Percentiles rank a stretch among this genome's conserved stretches.
Evolutionary conservation across 2,113 vertebrate species (phyloP).

Genomic region (Calonectris borealis): DNA sequence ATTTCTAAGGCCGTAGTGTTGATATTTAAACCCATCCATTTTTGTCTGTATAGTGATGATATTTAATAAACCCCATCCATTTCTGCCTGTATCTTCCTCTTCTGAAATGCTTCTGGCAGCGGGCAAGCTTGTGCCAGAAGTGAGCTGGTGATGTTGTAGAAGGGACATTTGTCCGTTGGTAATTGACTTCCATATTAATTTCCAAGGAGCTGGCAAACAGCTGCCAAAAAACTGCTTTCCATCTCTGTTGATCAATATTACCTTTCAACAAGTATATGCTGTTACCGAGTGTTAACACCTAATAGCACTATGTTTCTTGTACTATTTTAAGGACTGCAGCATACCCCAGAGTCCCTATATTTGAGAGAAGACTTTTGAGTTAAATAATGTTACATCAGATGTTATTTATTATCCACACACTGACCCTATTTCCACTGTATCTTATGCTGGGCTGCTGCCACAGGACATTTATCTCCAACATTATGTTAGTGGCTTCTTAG

Average conservation of each 20-base stretch:
- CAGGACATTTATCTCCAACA: not conserved
- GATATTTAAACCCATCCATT: not conserved
- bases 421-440: not conserved
- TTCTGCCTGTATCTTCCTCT: not conserved
- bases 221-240: conserved; percentile 16
- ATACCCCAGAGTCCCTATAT: not conserved
- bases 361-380: not conserved
- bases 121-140: not conserved
- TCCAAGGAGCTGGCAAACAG: not conserved
- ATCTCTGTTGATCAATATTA: not conserved
- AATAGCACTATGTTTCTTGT: not conserved
- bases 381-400: not conserved
- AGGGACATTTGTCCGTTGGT: not conserved
- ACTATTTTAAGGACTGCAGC: not conserved
- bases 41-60: not conserved
- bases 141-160: not conserved
- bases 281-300: not conserved
- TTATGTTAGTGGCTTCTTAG: not conserved
- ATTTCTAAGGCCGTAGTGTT: not conserved
- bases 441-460: not conserved
- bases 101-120: not conserved
- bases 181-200: conserved; percentile 2
- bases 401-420: not conserved
- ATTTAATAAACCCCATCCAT: not conserved
- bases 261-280: not conserved